Percentiles rank a stretch among this genome's conserved stretches.
phyloP scores from a whole-genome alignment of 2,113 vertebrate species.

The Passer domesticus region DNA sequence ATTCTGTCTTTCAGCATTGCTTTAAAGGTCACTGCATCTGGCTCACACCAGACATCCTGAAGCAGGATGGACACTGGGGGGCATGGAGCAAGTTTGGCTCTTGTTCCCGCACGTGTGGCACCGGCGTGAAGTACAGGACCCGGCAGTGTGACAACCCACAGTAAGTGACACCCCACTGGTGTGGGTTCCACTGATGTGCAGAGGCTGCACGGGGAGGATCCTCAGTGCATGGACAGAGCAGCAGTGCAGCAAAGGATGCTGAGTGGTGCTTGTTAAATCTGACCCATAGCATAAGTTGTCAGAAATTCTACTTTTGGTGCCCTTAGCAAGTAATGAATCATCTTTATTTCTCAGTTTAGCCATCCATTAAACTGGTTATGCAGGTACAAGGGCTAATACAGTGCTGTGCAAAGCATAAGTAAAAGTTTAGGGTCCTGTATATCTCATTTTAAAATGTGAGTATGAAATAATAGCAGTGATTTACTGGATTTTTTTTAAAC shows the following conservation, averaged over 20 bases:
- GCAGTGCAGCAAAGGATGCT: background rate
- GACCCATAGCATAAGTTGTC: background rate
- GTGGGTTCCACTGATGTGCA: background rate
- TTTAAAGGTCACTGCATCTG: slow-evolving; percentile 98
- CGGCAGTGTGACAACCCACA: slow-evolving; percentile 92
- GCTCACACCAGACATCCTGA: slow-evolving; percentile 93
- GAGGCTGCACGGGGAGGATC: background rate
- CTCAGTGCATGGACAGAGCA: background rate
- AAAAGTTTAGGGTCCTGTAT: background rate
- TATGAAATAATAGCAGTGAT: background rate
- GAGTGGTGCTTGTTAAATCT: background rate
- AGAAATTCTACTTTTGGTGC: background rate
- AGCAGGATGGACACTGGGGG: slow-evolving; percentile 96
- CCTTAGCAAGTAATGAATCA: background rate
- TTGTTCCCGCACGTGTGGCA: slow-evolving; percentile 91
- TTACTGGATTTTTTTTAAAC: background rate
- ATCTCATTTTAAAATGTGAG: background rate
- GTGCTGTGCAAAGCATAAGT: background rate
- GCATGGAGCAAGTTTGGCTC: slow-evolving; percentile 94
- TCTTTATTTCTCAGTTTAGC: background rate
- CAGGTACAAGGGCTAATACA: background rate
- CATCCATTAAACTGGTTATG: background rate
- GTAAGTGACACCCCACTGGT: slow-evolving; percentile 68
- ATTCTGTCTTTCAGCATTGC: slow-evolving; percentile 84
- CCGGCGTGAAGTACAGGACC: slow-evolving; percentile 90